Evolutionary conservation across 2,888 invertebrate genomes (phyloP).

Genomic region (Tyria jacobaeae): DNA sequence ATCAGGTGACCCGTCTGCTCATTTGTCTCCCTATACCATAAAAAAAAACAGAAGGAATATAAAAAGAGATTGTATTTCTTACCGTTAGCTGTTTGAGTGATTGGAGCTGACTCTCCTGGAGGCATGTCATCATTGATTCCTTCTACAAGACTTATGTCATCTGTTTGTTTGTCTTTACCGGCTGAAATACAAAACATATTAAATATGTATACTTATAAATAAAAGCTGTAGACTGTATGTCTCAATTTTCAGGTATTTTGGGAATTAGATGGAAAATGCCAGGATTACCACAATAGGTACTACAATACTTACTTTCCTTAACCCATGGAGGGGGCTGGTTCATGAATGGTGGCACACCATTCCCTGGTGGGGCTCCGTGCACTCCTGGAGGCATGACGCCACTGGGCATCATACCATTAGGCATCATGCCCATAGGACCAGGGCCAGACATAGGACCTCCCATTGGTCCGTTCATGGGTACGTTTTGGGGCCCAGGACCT

Average conservation of each 20-base stretch:
- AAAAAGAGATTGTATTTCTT: neutral
- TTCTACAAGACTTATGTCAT: conserved; percentile 47
- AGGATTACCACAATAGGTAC: no score
- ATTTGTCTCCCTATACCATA: no score
- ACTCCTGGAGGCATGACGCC: conserved; percentile 68
- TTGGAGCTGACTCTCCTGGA: conserved; percentile 62
- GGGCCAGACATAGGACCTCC: conserved; percentile 45
- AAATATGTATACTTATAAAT: no score
- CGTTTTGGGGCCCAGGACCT: conserved; percentile 50
- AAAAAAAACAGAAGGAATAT: no score
- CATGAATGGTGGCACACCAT: conserved; percentile 68
- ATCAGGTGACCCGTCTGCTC: no score
- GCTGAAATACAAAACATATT: conserved; percentile 24
- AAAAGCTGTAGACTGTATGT: no score
- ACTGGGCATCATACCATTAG: conserved; percentile 76
- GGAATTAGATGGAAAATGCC: no score
- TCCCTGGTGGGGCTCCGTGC: conserved; percentile 43
- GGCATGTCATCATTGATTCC: conserved; percentile 62
- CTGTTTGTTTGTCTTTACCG: conserved; percentile 52
- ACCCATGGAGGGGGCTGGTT: conserved; percentile 77
- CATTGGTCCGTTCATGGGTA: conserved; percentile 55
- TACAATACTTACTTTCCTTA: conserved; percentile 64
- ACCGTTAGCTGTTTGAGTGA: conserved; percentile 42
- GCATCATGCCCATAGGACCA: conserved; percentile 62
- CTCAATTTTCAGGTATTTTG: no score